Percentiles rank a stretch among this genome's conserved stretches.
Evolutionary conservation across 2,888 invertebrate species (phyloP).

Genomic region (Chaetoderma sp.): DNA sequence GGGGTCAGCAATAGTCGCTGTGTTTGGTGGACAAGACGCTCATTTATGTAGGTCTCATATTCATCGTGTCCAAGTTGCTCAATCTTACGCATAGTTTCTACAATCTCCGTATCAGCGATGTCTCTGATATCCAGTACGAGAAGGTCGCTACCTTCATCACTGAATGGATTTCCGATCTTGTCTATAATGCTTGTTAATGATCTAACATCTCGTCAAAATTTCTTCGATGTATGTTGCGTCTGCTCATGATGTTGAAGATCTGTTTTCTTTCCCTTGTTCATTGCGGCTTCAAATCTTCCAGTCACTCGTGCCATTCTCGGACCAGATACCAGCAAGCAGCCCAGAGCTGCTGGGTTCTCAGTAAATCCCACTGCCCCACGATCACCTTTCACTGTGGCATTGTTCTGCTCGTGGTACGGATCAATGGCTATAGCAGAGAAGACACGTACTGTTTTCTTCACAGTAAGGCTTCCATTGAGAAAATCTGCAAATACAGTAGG

Average conservation of each 20-base stretch:
- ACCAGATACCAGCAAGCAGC: constrained; percentile 11
- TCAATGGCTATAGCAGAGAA: constrained; percentile 18
- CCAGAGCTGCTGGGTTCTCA: constrained; percentile 18
- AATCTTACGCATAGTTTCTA: neutral
- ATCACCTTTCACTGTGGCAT: constrained; percentile 10
- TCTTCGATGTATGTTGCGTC: too few relatives aligned
- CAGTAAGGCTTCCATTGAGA: neutral
- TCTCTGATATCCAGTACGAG: neutral
- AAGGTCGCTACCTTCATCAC: neutral
- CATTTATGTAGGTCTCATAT: too few relatives aligned
- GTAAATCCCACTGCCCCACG: constrained; percentile 18
- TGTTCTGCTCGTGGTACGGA: constrained; percentile 21
- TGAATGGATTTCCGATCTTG: neutral
- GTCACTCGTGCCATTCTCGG: constrained; percentile 23
- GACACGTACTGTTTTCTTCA: constrained; percentile 5
- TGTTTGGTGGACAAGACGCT: neutral
- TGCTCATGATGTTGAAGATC: too few relatives aligned
- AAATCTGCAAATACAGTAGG: neutral
- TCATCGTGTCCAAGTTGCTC: neutral
- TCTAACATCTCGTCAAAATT: neutral
- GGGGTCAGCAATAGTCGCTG: neutral
- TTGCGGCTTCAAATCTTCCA: constrained; percentile 10
- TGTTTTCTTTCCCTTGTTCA: too few relatives aligned
- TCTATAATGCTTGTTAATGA: neutral
- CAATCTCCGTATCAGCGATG: neutral